phyloP scores from a whole-genome alignment of 2,797 vertebrate species.

The Pogonophryne albipinna region DNA sequence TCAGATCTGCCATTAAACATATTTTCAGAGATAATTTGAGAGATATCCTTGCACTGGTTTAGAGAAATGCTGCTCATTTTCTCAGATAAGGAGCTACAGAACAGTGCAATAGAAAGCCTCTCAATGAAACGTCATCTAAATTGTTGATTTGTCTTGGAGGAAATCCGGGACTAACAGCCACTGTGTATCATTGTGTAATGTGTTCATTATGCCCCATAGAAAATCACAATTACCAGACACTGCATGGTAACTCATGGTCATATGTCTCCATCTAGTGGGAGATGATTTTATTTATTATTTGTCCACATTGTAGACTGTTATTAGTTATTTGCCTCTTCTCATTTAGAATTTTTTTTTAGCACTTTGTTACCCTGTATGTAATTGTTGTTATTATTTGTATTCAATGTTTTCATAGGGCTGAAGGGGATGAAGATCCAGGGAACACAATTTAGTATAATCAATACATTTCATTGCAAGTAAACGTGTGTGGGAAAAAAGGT shows the following conservation, averaged over 20 bases:
- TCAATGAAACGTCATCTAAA: slow-evolving; percentile 40
- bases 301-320: not conserved
- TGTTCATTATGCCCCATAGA: slow-evolving; percentile 57
- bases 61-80: slow-evolving; percentile 14
- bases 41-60: slow-evolving; percentile 6
- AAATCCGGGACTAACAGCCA: slow-evolving; percentile 54
- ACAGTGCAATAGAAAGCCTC: slow-evolving; percentile 14
- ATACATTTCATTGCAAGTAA: no score
- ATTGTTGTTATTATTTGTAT: not conserved
- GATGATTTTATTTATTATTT: slow-evolving; percentile 18
- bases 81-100: slow-evolving; percentile 26
- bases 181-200: slow-evolving; percentile 65
- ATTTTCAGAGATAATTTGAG: not conserved
- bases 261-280: slow-evolving; percentile 80
- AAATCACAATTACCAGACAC: slow-evolving; percentile 43
- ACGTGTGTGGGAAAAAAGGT: no score
- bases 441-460: no score
- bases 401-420: not conserved
- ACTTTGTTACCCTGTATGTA: not conserved
- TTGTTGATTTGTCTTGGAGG: slow-evolving; percentile 53
- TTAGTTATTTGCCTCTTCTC: not conserved
- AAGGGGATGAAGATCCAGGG: no score
- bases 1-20: slow-evolving; percentile 45
- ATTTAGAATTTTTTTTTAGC: not conserved
- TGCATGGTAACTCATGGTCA: slow-evolving; percentile 25